Percentiles rank a stretch among this genome's conserved stretches.
These are phyloP conservation scores for Campaea margaritaria DNA, from an alignment of 2,888 invertebrate genomes.

Conservation along the genomic window DNA sequence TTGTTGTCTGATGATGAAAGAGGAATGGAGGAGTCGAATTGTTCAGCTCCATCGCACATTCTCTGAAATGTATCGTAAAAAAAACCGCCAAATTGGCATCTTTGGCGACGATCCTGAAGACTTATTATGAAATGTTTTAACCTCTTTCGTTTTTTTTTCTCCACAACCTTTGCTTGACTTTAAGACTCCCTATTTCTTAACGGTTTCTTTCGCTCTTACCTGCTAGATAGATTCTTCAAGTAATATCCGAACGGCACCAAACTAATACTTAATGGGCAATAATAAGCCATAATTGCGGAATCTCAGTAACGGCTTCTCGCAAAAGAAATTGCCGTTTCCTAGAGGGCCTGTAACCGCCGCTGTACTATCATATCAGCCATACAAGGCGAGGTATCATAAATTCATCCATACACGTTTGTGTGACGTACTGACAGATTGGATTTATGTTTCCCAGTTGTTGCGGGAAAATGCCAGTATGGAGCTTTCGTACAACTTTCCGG, in stretches of 20 bases:
- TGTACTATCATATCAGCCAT: conserved; percentile 44
- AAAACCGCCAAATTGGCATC: no score
- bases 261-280: conserved; percentile 4
- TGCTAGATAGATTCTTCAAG: no score
- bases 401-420: conserved; percentile 65
- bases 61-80: no score
- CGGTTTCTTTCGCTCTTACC: no score
- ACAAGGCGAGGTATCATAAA: conserved; percentile 63
- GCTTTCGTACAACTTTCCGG: conserved; percentile 14
- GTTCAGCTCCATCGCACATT: no score
- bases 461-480: conserved; percentile 17
- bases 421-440: conserved; percentile 54
- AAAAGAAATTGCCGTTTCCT: conserved; percentile 27
- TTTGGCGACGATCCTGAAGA: no score
- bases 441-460: conserved; percentile 37
- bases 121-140: no score
- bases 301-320: not conserved
- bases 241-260: not conserved
- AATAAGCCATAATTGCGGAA: conserved; percentile 1
- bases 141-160: no score
- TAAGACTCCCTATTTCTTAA: no score
- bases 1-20: no score
- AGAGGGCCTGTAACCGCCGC: conserved; percentile 11
- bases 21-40: no score
- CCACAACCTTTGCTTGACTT: no score